Evolutionary conservation across 2,113 vertebrate genomes (phyloP), one percentile per base, ranked within the genome.

Genomic region (Saiga tatarica): DNA sequence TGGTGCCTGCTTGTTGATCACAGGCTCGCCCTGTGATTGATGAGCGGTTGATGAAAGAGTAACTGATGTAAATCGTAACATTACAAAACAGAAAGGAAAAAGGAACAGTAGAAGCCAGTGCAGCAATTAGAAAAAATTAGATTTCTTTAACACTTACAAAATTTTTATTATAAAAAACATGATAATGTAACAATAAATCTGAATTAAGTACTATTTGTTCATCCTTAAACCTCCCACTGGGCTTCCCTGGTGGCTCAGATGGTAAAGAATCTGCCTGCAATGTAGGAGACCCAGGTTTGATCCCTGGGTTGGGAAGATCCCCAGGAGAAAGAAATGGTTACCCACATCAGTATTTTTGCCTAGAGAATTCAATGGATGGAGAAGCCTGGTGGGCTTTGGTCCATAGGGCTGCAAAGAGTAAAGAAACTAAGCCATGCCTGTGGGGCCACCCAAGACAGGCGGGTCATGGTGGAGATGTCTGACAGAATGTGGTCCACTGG

Each of bases 391-490:
- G 33, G 64, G 17, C 64, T 4, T 4, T 1, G 8, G 17, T 36
- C 33, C 64, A 19, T 67, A 33, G n/a, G 4, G n/a, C n/a, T 71
- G 17, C 17, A 71, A 19, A 47, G 47, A 50, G 47, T 50, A 2
- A 11, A 7, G 47, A 45, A 45, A 45, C 45, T 10, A 25, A 25
- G 23, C 21, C 21, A 57, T 57, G 55, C 55, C 8, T 0, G 3
- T 10, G 3, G 55, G 55, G 55, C 55, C 1, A 57, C 55, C 23
- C 8, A 25, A 57, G 9, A 25, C 0, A 1, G 8, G 23, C 3
- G 0, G 55, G 55, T 23, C 55, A 23, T 23, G 55, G 21, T 57
- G 55, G 55, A 57, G 21, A 57, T 21, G 8, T 57, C 55, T 57
- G 55, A 57, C 0, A 57, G 55, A 57, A 9, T 57, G 21, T 57